These are phyloP conservation scores for Psittacula echo DNA, from an alignment of 2,797 vertebrate species.

Conservation along the genomic window DNA sequence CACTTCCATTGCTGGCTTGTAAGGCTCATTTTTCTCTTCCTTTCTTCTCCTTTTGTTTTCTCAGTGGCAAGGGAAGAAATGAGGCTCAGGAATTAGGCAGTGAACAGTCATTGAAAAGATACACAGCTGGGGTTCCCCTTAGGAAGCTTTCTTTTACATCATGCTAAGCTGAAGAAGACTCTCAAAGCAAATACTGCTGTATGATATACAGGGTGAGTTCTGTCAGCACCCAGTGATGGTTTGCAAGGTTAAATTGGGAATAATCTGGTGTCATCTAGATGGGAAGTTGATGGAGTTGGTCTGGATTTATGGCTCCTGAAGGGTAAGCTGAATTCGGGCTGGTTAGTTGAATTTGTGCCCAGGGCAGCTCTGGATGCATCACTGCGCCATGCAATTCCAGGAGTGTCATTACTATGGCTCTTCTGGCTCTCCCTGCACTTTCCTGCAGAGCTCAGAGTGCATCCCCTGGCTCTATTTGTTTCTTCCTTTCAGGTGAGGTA, in stretches of 20 bases:
- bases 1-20: conserved; percentile 22
- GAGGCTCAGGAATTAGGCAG: not conserved
- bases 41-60: not conserved
- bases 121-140: not conserved
- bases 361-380: not conserved
- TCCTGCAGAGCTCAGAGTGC: not conserved
- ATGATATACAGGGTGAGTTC: not conserved
- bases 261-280: too few species aligned
- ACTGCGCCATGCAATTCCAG: not conserved
- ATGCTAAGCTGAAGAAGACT: fast-evolving
- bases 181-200: not conserved
- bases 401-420: fast-evolving
- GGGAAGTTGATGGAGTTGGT: not conserved
- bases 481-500: not conserved
- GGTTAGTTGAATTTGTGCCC: not conserved
- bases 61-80: not conserved
- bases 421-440: not conserved
- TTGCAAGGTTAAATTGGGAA: too few species aligned
- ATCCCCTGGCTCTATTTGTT: too few species aligned
- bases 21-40: not conserved
- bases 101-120: not conserved
- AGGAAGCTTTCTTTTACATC: not conserved
- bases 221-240: not conserved
- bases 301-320: not conserved
- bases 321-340: not conserved